A percentile compares a stretch with the other conserved stretches of the same genome.
Evolutionary conservation across 2,888 invertebrate species (phyloP).

Genomic region (Sarcophaga rosellei): DNA sequence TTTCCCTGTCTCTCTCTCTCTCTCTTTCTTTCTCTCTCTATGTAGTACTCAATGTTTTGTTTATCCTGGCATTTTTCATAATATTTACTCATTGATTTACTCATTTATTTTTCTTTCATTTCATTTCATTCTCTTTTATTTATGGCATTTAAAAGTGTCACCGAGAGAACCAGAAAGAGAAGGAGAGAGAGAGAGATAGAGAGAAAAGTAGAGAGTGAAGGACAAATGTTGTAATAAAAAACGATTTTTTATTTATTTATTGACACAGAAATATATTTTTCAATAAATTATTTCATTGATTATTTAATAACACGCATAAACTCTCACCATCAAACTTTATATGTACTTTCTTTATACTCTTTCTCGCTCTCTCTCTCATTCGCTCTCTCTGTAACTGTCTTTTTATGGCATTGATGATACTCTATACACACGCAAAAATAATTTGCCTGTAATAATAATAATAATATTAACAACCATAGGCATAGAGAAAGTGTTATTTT

Average conservation of each 20-base stretch:
- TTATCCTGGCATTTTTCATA: not conserved
- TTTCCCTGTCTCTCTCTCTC: too few relatives aligned
- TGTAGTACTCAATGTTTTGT: too few relatives aligned
- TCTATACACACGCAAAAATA: too few relatives aligned
- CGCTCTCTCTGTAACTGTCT: too few relatives aligned
- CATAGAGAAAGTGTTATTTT: constrained; percentile 51
- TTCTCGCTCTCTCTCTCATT: too few relatives aligned
- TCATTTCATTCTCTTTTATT: constrained; percentile 15
- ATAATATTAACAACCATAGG: constrained; percentile 12
- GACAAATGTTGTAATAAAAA: not conserved
- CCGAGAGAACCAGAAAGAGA: too few relatives aligned
- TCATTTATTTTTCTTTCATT: constrained; percentile 14
- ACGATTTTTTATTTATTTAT: constrained; percentile 56
- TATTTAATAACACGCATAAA: constrained; percentile 53
- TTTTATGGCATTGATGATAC: too few relatives aligned
- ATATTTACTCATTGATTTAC: not conserved
- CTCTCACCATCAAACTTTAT: not conserved
- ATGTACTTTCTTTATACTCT: too few relatives aligned
- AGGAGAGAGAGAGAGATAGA: too few relatives aligned
- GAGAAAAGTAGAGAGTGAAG: not conserved
- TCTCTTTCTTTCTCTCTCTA: too few relatives aligned
- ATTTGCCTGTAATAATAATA: not conserved
- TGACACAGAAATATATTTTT: constrained; percentile 53
- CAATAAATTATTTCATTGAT: constrained; percentile 61
- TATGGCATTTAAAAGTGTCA: constrained; percentile 35